Conservation (phyloP, 2,113 vertebrate genomes). For the Gavialis gangeticus region DNA sequence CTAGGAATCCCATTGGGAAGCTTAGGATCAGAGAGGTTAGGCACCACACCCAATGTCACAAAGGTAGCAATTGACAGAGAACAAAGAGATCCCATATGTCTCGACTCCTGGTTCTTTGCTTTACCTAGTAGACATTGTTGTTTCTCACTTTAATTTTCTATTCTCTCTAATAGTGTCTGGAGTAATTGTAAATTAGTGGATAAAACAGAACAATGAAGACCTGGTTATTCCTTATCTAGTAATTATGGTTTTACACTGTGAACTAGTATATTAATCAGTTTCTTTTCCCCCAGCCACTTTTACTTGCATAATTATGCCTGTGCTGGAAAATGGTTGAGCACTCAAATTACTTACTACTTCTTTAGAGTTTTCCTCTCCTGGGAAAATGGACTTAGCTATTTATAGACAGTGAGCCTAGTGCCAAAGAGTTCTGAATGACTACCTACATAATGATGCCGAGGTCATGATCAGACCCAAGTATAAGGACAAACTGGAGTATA, state of each 20-base stretch:
- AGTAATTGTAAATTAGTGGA: conserved; percentile 59
- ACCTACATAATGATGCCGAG: not conserved
- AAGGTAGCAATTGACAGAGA: not conserved
- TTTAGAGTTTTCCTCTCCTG: conserved; percentile 15
- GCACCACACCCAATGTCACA: not conserved
- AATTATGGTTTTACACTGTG: conserved; percentile 49
- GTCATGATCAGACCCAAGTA: not conserved
- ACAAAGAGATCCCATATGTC: not conserved
- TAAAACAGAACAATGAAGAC: conserved; percentile 56
- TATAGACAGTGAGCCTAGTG: conserved; percentile 12
- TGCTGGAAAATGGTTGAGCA: conserved; percentile 14
- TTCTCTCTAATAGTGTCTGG: conserved; percentile 22
- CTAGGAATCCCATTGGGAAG: not conserved
- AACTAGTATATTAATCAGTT: conserved; percentile 56
- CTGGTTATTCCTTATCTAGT: conserved; percentile 58
- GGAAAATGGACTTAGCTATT: conserved; percentile 28
- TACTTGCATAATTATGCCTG: conserved; percentile 43
- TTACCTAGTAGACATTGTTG: not conserved
- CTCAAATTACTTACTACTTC: conserved; percentile 40
- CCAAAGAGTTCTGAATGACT: not conserved
- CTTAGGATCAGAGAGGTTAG: not conserved
- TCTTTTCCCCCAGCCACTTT: conserved; percentile 46
- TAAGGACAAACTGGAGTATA: not conserved
- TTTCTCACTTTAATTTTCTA: conserved; percentile 50
- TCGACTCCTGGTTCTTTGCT: not conserved